These are phyloP conservation scores for Drosophila ananassae DNA, from an alignment of 1,140 invertebrate species.

Conservation along the genomic window DNA sequence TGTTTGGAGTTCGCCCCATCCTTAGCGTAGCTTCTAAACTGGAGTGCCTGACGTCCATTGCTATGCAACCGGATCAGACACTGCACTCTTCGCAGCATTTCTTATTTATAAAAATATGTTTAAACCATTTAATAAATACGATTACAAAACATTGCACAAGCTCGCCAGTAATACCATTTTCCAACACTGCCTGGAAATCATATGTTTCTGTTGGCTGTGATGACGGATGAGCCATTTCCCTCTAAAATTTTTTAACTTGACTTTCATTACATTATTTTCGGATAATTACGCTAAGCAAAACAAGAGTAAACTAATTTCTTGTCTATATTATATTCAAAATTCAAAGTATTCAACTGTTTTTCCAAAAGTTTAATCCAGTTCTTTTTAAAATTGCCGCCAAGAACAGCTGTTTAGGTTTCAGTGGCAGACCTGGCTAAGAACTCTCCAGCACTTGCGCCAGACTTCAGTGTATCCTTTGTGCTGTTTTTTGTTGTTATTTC, in stretches of 20 bases:
- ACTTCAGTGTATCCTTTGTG: constrained; percentile 35
- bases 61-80: constrained; percentile 54
- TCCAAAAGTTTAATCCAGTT: background rate
- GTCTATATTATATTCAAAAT: too few relatives aligned
- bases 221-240: background rate
- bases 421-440: background rate
- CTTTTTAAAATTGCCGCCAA: background rate
- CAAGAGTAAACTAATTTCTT: too few relatives aligned
- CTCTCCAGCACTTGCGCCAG: constrained; percentile 13
- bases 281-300: too few relatives aligned
- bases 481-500: constrained; percentile 49
- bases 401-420: constrained; percentile 4
- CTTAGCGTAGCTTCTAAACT: constrained; percentile 25
- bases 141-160: constrained; percentile 53
- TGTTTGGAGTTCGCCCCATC: constrained; percentile 23
- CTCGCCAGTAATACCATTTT: constrained; percentile 4
- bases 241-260: background rate
- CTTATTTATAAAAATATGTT: constrained; percentile 53
- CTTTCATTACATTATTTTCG: background rate
- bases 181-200: constrained; percentile 6
- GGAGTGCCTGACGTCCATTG: constrained; percentile 21
- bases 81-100: constrained; percentile 67
- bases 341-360: too few relatives aligned
- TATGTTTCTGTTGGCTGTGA: background rate
- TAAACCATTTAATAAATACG: constrained; percentile 40